Evolutionary conservation across 2,888 invertebrate species (phyloP).

Genomic region (Xestia sexstrigata): DNA sequence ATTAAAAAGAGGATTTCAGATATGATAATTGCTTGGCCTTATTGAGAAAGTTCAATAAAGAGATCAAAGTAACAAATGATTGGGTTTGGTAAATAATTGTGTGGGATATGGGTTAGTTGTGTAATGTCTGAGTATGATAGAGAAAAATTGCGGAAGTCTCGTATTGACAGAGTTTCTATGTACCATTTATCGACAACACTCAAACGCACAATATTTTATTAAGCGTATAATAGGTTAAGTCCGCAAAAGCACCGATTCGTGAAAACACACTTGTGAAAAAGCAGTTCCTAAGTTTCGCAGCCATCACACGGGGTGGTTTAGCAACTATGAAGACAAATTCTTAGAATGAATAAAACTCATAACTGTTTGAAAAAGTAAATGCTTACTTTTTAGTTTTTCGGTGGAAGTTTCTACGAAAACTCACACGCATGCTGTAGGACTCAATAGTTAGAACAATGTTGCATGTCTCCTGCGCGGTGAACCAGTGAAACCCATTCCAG

Average conservation of each 20-base stretch:
- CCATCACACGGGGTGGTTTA: neutral
- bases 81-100: constrained; percentile 50
- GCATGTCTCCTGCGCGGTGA: constrained; percentile 42
- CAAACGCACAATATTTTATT: neutral
- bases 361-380: neutral
- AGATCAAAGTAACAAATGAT: constrained; percentile 63
- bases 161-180: neutral
- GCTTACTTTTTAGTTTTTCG: neutral
- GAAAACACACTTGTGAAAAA: neutral
- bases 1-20: neutral
- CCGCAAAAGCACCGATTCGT: neutral
- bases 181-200: neutral
- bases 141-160: neutral
- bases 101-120: constrained; percentile 25
- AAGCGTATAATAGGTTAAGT: neutral
- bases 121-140: constrained; percentile 6
- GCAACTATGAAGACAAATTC: neutral
- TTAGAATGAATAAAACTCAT: neutral
- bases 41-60: constrained; percentile 61
- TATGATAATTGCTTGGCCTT: constrained; percentile 35
- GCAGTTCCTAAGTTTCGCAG: neutral
- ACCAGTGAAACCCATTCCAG: constrained; percentile 46
- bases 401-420: neutral
- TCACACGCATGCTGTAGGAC: neutral
- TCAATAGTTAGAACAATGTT: constrained; percentile 7